Evolutionary conservation across 2,888 invertebrate species (phyloP).

Genomic region (Nyleta sp.): DNA sequence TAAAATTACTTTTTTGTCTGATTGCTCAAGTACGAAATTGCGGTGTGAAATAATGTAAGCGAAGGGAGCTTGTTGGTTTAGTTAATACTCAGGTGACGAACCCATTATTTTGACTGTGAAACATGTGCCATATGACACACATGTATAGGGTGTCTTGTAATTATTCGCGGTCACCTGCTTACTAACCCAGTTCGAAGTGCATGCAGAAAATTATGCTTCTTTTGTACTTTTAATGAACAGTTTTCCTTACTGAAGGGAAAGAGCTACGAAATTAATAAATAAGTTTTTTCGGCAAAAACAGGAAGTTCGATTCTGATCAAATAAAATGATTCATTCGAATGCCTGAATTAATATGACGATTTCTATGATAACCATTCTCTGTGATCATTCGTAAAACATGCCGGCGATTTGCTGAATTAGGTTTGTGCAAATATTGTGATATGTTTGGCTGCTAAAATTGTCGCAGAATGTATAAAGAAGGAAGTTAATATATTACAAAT

Average conservation of each 20-base stretch:
- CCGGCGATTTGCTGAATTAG: too few relatives aligned
- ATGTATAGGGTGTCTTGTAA: slow-evolving; percentile 40
- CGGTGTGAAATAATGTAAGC: slow-evolving; percentile 10
- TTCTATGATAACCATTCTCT: not conserved
- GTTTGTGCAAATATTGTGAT: too few relatives aligned
- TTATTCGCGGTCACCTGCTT: slow-evolving; percentile 20
- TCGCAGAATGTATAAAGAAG: too few relatives aligned
- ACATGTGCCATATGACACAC: slow-evolving; percentile 45
- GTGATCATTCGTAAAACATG: too few relatives aligned
- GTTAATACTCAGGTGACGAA: slow-evolving; percentile 23
- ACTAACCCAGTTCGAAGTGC: slow-evolving; percentile 7
- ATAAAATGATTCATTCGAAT: slow-evolving; percentile 9
- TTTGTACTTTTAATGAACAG: not conserved
- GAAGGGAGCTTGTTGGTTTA: slow-evolving; percentile 26
- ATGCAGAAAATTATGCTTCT: not conserved
- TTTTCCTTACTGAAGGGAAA: too few relatives aligned
- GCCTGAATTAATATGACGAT: slow-evolving; percentile 9
- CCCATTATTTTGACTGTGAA: slow-evolving; percentile 33
- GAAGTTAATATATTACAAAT: too few relatives aligned
- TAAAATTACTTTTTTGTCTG: too few relatives aligned
- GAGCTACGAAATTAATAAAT: too few relatives aligned
- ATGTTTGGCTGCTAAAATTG: too few relatives aligned
- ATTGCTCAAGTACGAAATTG: too few relatives aligned
- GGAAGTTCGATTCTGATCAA: not conserved
- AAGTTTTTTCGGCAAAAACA: too few relatives aligned